Conservation (phyloP, 1,140 invertebrate species). For the Drosophila prosaltans region DNA sequence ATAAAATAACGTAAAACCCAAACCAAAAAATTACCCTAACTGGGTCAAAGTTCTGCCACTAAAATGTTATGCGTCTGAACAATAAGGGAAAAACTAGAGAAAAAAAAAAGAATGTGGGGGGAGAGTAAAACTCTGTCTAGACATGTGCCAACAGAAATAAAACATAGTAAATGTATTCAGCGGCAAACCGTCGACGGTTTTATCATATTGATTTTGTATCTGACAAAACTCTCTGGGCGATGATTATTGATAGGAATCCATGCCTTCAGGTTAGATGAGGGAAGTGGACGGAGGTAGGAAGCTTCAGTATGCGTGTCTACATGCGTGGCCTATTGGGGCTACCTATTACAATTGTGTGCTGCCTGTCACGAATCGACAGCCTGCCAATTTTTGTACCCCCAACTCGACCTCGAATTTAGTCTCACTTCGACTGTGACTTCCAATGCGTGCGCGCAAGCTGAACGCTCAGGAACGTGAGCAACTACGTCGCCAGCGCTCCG, state of each 20-base stretch:
- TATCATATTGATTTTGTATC: constrained; percentile 61
- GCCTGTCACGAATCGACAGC: constrained; percentile 46
- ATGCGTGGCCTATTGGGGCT: constrained; percentile 34
- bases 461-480: constrained; percentile 68
- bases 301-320: constrained; percentile 39
- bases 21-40: constrained; percentile 42
- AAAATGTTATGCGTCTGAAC: constrained; percentile 17
- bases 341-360: constrained; percentile 5
- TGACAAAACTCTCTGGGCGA: constrained; percentile 5
- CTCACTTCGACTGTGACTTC: constrained; percentile 25
- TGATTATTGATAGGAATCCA: constrained; percentile 37
- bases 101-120: constrained; percentile 25
- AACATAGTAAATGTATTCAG: constrained; percentile 47
- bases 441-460: constrained; percentile 65
- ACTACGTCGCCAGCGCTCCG: constrained; percentile 66
- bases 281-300: not conserved
- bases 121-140: constrained; percentile 40
- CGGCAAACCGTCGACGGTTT: constrained; percentile 42
- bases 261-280: not conserved
- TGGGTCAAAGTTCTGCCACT: constrained; percentile 62
- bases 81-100: constrained; percentile 18
- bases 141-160: constrained; percentile 53
- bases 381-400: constrained; percentile 21
- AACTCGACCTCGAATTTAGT: constrained; percentile 35
- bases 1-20: constrained; percentile 41